Percentiles rank a stretch among this genome's conserved stretches.
Evolutionary conservation across 2,113 vertebrate genomes (phyloP).

Genomic region (Daubentonia madagascariensis): DNA sequence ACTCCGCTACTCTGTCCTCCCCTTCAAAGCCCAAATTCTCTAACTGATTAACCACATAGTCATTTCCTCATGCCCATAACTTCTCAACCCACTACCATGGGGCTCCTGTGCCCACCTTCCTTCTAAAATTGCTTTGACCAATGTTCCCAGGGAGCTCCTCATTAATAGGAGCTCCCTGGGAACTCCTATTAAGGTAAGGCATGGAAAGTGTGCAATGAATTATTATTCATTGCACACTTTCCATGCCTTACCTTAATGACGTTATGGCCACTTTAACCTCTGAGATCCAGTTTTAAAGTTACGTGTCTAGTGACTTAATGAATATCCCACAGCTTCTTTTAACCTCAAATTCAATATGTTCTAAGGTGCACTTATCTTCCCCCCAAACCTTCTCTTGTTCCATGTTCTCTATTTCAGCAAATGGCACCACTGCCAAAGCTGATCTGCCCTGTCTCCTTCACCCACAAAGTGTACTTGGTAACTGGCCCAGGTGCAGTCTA

Average conservation of each 20-base stretch:
- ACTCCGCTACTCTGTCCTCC: not conserved
- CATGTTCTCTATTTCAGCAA: not conserved
- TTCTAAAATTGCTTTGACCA: not conserved
- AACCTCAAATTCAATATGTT: not conserved
- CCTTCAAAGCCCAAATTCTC: not conserved
- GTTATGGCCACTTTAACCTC: not conserved
- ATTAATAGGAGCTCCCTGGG: too few relatives aligned
- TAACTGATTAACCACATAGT: not conserved
- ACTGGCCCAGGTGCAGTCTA: not conserved
- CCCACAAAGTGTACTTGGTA: not conserved
- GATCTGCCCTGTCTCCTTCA: not conserved
- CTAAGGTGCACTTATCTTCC: not conserved
- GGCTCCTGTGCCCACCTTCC: not conserved
- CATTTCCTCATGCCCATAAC: not conserved
- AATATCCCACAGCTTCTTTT: not conserved
- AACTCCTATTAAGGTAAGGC: too few relatives aligned
- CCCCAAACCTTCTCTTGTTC: not conserved
- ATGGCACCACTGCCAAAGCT: not conserved
- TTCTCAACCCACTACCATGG: not conserved
- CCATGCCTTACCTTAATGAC: not conserved
- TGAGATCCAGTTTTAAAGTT: not conserved
- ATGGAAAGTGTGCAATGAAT: too few relatives aligned
- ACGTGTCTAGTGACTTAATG: not conserved
- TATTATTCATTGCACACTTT: not conserved
- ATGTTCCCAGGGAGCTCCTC: not conserved